phyloP scores from a whole-genome alignment of 2,797 vertebrate species.

The Falco columbarius region DNA sequence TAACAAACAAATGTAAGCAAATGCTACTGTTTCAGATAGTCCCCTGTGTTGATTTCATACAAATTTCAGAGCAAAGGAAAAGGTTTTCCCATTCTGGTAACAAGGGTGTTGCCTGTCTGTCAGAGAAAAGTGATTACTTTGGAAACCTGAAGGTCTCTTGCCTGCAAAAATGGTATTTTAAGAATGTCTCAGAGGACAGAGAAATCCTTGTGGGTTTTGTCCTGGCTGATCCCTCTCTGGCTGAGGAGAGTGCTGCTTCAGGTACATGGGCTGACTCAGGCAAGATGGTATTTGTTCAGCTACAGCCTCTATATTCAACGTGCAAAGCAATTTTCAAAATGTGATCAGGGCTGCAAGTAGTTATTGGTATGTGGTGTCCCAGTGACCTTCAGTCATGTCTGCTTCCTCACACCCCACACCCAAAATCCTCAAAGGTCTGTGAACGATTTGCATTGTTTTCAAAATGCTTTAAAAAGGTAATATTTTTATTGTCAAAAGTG shows the following conservation, averaged over 20 bases:
- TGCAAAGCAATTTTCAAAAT: background rate
- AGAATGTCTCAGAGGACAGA: background rate
- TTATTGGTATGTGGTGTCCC: background rate
- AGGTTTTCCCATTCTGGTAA: background rate
- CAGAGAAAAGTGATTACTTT: conserved; percentile 2
- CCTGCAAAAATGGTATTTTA: background rate
- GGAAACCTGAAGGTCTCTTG: background rate
- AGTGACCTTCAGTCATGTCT: background rate
- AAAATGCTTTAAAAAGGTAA: background rate
- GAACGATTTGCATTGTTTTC: background rate
- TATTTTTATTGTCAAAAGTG: background rate
- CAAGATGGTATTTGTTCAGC: background rate
- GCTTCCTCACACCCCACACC: background rate
- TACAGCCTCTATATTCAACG: background rate
- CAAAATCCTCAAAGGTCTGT: background rate
- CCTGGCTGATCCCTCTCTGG: background rate
- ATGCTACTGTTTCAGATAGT: background rate
- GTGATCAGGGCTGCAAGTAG: background rate
- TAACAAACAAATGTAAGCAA: background rate
- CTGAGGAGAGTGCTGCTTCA: background rate
- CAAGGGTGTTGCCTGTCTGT: background rate
- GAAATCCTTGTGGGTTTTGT: background rate
- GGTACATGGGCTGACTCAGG: background rate
- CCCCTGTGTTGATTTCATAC: background rate
- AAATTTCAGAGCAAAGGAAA: conserved; percentile 3